Evolutionary conservation across 2,888 invertebrate species (phyloP).

Genomic region (Malachius bipustulatus): DNA sequence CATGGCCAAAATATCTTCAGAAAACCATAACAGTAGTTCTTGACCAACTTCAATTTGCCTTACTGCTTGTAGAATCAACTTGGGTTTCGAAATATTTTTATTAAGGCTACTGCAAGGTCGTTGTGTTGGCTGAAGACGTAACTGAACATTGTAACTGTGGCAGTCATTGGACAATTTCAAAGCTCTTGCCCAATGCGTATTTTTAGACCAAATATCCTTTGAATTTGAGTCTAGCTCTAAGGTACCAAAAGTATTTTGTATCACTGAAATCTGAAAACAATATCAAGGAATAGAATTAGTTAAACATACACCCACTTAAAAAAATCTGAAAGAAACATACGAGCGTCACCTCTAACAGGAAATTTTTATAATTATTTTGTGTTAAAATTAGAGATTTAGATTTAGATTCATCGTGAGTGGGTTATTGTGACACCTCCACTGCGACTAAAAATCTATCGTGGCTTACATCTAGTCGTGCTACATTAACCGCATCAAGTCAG

Average conservation of each 20-base stretch:
- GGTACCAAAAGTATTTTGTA: conserved; percentile 22
- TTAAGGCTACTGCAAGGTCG: conserved; percentile 14
- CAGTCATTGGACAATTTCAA: conserved; percentile 49
- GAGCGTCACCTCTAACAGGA: too few species aligned
- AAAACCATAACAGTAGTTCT: conserved; percentile 73
- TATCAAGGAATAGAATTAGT: not conserved
- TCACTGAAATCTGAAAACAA: conserved; percentile 28
- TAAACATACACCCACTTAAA: conserved; percentile 2
- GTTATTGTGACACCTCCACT: too few species aligned
- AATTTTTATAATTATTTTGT: too few species aligned
- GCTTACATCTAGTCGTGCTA: too few species aligned
- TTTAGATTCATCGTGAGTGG: too few species aligned
- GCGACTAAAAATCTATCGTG: too few species aligned
- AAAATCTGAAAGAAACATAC: too few species aligned
- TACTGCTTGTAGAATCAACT: conserved; percentile 38
- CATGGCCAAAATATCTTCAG: conserved; percentile 57
- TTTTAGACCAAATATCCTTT: conserved; percentile 25
- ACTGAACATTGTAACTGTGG: conserved; percentile 49
- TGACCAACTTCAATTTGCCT: conserved; percentile 47
- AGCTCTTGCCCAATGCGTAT: conserved; percentile 33
- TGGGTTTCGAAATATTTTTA: conserved; percentile 18
- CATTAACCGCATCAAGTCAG: too few species aligned
- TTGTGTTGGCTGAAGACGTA: conserved; percentile 30
- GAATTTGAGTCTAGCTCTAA: conserved; percentile 29
- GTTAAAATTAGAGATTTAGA: too few species aligned